Evolutionary conservation across 1,140 invertebrate species (phyloP).

Genomic region (Pseudomyrmex dendroicus): DNA sequence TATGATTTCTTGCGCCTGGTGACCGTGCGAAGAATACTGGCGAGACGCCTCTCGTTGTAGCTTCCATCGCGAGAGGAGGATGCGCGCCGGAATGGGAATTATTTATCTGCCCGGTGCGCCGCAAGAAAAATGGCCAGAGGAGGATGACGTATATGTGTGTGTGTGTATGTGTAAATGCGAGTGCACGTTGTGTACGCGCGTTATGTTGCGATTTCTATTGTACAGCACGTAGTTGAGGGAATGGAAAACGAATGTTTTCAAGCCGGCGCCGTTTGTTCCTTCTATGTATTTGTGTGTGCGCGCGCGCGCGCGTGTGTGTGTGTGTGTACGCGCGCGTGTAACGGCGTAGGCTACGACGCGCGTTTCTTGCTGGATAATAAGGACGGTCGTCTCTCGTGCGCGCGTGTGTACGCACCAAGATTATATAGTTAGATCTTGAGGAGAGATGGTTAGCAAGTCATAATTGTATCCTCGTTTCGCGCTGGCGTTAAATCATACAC

Average conservation of each 20-base stretch:
- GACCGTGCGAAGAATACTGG: slow-evolving; percentile 47
- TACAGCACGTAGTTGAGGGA: slow-evolving; percentile 41
- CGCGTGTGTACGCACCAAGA: slow-evolving; percentile 3
- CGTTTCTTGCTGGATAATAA: slow-evolving; percentile 37
- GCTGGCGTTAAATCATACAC: slow-evolving; percentile 51
- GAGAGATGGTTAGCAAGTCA: slow-evolving; percentile 28
- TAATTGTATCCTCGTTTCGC: slow-evolving; percentile 48
- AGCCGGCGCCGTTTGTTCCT: slow-evolving; percentile 47
- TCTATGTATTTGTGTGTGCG: neutral
- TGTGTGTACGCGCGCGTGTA: neutral
- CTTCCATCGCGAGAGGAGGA: slow-evolving; percentile 19
- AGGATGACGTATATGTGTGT: neutral
- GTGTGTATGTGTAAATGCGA: too few species aligned
- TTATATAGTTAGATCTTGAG: slow-evolving; percentile 34
- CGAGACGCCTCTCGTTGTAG: slow-evolving; percentile 17
- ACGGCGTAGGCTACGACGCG: neutral
- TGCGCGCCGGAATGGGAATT: slow-evolving; percentile 48
- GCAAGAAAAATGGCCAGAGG: slow-evolving; percentile 37
- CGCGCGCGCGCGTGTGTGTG: too few species aligned
- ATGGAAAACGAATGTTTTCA: slow-evolving; percentile 54
- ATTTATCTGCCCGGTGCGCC: slow-evolving; percentile 42
- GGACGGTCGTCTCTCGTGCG: neutral
- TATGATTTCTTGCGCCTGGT: slow-evolving; percentile 34
- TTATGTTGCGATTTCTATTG: slow-evolving; percentile 54
- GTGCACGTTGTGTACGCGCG: neutral